A percentile compares a stretch with the other conserved stretches of the same genome.
Conservation (phyloP, 2,797 vertebrate genomes). For the Sylvia borin region DNA sequence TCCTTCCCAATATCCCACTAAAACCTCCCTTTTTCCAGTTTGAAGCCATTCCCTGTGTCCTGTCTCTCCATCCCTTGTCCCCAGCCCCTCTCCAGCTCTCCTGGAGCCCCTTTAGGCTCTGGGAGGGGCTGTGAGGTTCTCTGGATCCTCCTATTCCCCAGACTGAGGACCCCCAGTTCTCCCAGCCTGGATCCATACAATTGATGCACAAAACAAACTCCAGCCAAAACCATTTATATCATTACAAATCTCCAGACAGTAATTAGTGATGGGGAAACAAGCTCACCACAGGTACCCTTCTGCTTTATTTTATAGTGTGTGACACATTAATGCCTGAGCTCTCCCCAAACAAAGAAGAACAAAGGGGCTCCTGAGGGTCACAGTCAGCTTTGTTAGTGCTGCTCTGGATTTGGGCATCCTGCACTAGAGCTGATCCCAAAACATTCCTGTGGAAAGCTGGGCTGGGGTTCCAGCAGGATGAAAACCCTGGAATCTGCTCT, state of each 20-base stretch:
- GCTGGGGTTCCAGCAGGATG: background rate
- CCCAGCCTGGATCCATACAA: background rate
- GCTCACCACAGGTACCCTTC: background rate
- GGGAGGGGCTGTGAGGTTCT: background rate
- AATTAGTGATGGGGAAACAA: background rate
- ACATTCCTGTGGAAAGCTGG: background rate
- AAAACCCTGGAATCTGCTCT: background rate
- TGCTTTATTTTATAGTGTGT: background rate
- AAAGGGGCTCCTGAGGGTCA: background rate
- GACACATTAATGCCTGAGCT: background rate
- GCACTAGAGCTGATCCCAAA: background rate
- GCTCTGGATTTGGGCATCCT: background rate
- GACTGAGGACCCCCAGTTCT: background rate
- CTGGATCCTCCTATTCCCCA: background rate
- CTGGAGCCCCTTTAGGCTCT: background rate
- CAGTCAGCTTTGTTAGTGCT: background rate
- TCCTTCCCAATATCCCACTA: background rate
- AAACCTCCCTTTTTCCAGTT: background rate
- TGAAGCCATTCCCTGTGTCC: background rate
- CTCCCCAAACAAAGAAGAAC: background rate
- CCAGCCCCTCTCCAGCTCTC: background rate
- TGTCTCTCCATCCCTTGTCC: background rate
- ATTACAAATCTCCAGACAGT: background rate
- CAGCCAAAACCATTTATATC: background rate
- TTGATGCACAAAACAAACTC: background rate